Base-by-base conservation (phyloP, 1,140 invertebrate genomes). In the Hypsibius dujardini region DNA sequence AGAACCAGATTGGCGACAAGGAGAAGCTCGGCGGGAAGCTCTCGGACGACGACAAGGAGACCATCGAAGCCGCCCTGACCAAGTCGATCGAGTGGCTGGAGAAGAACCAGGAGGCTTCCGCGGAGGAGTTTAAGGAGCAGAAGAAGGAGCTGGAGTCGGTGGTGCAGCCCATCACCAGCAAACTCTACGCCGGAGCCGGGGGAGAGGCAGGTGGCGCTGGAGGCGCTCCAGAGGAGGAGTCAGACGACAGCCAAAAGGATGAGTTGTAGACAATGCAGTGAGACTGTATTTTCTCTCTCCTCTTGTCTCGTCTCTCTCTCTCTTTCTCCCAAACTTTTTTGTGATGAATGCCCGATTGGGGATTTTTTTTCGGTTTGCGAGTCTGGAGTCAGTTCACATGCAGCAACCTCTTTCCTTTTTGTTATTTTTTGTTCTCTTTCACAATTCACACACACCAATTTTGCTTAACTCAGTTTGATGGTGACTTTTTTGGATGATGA, bases 41-140 rank as follows among this genome's bases (percentile, higher is more conserved):
- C 47, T 85, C 84, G 75, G 90, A 90, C 71, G 87, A 90, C 2
- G 95, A 99, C 70, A 98, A 98, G 79, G 81, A 88, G 2, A 97
- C 93, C 76, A 92, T 98, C 84, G 94, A 96, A 78, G 87, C 77
- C 46, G 91, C 90, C 42, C 90, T 98, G 76, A 93, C 97, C 74
- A 92, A 94, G 75, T 89, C 92, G 72, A 98, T 99, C 77, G 95
- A 96, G 78, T 98, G 95, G 95, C 81, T 98, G 56, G 95, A 98
- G 80, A 87, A 90, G 73, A 95, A 98, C 80, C 87, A 88, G 75
- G 94, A 98, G 74, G 89, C 90, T 2, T 92, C 97, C 67, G 84
- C 88, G 0, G 92, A 95, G 76, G 91, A 95, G 70, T 92, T 91
- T 81, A 93, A 95, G 78, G 88, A 90, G 78, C 90, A 97, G 78